A percentile compares a stretch with the other conserved stretches of the same genome.
Conservation (phyloP, 2,113 vertebrate genomes). For the Archilochus colubris region DNA sequence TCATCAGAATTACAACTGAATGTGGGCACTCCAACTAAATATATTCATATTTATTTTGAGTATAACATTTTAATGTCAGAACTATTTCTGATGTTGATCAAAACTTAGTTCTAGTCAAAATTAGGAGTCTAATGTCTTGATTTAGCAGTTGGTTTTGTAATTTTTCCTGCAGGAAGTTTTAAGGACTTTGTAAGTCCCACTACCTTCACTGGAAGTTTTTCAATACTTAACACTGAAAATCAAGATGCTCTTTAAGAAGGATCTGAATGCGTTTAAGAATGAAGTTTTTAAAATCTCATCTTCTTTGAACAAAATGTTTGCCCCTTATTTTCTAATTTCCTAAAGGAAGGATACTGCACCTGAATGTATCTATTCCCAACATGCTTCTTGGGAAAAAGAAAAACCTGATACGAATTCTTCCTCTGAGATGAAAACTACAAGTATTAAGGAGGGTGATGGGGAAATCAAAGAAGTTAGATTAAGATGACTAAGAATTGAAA, state of each 20-base stretch:
- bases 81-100: neutral
- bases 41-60: neutral
- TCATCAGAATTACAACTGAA: neutral
- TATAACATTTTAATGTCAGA: neutral
- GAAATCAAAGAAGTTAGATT: neutral
- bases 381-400: neutral
- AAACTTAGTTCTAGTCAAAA: neutral
- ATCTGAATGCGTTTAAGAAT: neutral
- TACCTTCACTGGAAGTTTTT: neutral
- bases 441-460: neutral
- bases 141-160: neutral
- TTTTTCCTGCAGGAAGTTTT: neutral
- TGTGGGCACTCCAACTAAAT: neutral
- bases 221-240: neutral
- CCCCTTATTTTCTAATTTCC: neutral
- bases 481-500: neutral
- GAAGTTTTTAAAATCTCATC: neutral
- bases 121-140: neutral
- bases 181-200: neutral
- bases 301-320: neutral
- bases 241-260: neutral
- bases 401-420: neutral
- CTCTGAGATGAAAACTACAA: neutral
- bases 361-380: neutral
- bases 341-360: neutral